Evolutionary conservation across 2,888 invertebrate genomes (phyloP).

Genomic region (Spicauda simplicius): DNA sequence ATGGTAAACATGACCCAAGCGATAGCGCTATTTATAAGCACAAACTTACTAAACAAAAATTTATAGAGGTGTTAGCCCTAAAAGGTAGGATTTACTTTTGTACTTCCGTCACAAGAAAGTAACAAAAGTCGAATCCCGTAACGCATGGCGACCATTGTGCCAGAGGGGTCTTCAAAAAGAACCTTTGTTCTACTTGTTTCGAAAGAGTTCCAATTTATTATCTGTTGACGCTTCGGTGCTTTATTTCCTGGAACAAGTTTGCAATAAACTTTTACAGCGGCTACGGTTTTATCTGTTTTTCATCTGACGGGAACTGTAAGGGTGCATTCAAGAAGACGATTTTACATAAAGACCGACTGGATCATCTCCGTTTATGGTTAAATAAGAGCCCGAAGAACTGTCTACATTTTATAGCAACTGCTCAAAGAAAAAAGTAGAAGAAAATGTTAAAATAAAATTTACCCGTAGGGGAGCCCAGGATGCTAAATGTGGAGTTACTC

Average conservation of each 20-base stretch:
- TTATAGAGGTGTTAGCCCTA: neutral
- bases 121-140: too few relatives aligned
- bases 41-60: too few relatives aligned
- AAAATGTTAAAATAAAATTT: too few relatives aligned
- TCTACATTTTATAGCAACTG: too few relatives aligned
- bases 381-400: too few relatives aligned
- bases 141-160: neutral
- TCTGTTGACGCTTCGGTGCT: neutral
- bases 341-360: too few relatives aligned
- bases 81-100: neutral
- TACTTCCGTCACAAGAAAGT: neutral
- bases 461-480: too few relatives aligned
- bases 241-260: neutral
- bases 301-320: neutral
- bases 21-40: too few relatives aligned
- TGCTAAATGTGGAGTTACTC: too few relatives aligned
- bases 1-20: too few relatives aligned
- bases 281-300: neutral
- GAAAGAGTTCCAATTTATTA: constrained; percentile 2
- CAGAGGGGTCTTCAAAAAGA: neutral
- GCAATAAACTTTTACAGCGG: neutral
- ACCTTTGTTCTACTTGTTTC: neutral
- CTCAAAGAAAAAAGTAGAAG: too few relatives aligned
- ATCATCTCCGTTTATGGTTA: too few relatives aligned
- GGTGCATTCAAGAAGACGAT: neutral